Percentiles rank a stretch among this genome's conserved stretches.
phyloP scores from a whole-genome alignment of 2,113 vertebrate genomes.

The Electrona antarctica region DNA sequence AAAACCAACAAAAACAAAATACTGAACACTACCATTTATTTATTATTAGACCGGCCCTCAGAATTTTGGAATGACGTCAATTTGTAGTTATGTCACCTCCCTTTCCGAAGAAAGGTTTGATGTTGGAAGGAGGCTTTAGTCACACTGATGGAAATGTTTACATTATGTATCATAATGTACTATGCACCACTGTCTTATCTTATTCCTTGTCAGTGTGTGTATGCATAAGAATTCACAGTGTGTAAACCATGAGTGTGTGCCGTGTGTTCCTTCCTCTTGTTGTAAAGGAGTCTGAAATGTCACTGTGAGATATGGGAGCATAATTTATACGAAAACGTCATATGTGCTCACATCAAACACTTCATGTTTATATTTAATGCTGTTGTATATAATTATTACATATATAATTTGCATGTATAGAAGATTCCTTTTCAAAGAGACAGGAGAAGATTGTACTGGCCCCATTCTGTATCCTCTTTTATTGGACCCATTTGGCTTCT shows the following conservation, averaged over 20 bases:
- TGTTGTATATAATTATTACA: no score
- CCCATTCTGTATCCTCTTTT: neutral
- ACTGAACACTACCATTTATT: no score
- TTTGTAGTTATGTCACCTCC: no score
- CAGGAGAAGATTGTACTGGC: neutral
- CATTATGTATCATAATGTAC: slow-evolving; percentile 2
- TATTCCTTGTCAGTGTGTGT: slow-evolving; percentile 8
- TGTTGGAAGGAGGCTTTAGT: neutral
- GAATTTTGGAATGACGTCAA: no score
- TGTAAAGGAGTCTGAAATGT: slow-evolving; percentile 17
- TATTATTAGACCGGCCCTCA: no score
- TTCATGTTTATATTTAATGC: slow-evolving; percentile 69
- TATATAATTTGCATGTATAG: slow-evolving; percentile 18
- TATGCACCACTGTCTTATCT: slow-evolving; percentile 25
- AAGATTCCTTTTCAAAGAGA: neutral
- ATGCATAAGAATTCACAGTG: slow-evolving; percentile 1
- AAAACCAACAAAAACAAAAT: no score
- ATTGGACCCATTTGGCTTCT: neutral
- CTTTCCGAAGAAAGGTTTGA: no score
- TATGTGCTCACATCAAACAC: slow-evolving; percentile 45
- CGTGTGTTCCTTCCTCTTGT: neutral
- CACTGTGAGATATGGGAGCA: slow-evolving; percentile 43
- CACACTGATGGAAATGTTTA: neutral
- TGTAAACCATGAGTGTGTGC: neutral
- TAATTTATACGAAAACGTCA: slow-evolving; percentile 61